Base-by-base conservation (phyloP, 2,113 vertebrate species). In the Etia nguti region DNA sequence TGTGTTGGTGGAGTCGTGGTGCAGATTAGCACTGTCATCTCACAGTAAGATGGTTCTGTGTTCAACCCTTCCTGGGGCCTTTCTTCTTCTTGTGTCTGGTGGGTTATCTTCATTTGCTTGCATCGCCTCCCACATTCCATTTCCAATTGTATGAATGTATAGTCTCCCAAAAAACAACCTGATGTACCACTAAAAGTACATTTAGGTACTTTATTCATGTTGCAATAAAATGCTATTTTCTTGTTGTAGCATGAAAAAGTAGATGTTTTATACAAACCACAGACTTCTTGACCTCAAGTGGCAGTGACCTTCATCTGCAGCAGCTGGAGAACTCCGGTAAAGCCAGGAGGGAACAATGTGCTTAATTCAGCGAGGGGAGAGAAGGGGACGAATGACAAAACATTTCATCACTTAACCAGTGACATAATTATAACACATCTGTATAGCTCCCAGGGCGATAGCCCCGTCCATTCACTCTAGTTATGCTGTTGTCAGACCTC, bases 351-450 rank as follows among this genome's bases (percentile, higher is more conserved):
- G 86, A 88, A 81, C 29, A 15, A 65, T 62, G 38, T 85, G 43
- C 36, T 55, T 82, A 48, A 87, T 84, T 79, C 43, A 62, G 41
- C 13, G 13, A 84, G 18, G 57, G 24, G 50, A 43, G 56, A 54
- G 83, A 52, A 85, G 84, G 59, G 83, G 73, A 84, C 79, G 56
- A 84, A 70, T 82, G 79, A 85, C 65, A 84, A 38, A 81, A 82
- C 46, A 38, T 62, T 68, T 86, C 88, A 92, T 93, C 90, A 88
- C 80, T 81, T 89, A 91, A 80, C 88, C 18, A 8, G 65, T 79
- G 80, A 89, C 90, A 86, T 94, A 94, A 95, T 95, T 92, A 91
- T 86, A 87, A 80, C 56, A 86, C 86, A 90, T 93, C 92, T 92
- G 73, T 81, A 93, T 91, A 18, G 81, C 80, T 89, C 84, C 87